Conservation (phyloP, 2,113 vertebrate genomes). For the Dipodomys ordii region DNA sequence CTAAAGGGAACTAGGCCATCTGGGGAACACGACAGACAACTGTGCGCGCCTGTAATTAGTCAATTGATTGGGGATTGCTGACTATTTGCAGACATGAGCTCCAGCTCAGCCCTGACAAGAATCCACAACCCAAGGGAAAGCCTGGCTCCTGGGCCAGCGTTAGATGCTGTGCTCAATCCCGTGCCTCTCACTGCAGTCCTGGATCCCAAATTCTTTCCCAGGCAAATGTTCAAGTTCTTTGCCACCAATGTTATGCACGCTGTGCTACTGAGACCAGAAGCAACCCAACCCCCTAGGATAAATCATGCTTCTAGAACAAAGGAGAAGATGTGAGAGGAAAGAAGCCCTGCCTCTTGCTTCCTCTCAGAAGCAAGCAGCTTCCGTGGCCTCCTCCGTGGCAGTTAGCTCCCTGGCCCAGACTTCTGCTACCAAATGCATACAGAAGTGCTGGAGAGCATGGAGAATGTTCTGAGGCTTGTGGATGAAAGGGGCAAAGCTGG, state of each 20-base stretch:
- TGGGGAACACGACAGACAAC: neutral
- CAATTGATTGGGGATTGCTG: neutral
- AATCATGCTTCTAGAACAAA: neutral
- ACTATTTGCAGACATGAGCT: neutral
- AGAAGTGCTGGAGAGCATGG: constrained; percentile 50
- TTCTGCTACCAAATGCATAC: constrained; percentile 13
- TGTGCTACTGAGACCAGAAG: neutral
- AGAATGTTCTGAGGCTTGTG: constrained; percentile 50
- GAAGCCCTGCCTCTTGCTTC: neutral
- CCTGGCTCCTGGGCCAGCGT: neutral
- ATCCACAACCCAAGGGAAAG: neutral
- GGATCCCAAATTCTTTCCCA: neutral
- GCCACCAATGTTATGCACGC: neutral
- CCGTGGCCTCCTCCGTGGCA: neutral
- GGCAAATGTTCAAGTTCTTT: neutral
- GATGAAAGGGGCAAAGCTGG: neutral
- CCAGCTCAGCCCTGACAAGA: neutral
- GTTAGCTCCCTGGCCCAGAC: neutral
- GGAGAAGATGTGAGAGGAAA: neutral
- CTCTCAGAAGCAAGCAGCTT: neutral
- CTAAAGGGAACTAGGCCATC: neutral
- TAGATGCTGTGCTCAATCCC: neutral
- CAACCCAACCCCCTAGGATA: neutral
- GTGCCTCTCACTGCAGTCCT: neutral
- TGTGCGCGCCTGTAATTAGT: neutral